phyloP scores from a whole-genome alignment of 2,797 vertebrate genomes.

The Potorous gilbertii region DNA sequence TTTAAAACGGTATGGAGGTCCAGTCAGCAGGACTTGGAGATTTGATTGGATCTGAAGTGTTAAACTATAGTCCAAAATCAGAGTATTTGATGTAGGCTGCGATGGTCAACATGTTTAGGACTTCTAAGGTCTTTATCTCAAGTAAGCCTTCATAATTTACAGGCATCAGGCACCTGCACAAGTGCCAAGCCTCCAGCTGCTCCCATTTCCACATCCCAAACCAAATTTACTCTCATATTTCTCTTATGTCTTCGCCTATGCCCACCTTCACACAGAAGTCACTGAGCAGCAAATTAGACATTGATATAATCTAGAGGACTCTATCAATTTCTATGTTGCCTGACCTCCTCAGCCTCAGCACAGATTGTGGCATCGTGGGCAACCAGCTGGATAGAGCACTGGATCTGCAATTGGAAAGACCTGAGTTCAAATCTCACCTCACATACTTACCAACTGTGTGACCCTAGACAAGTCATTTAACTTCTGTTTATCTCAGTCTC shows the following conservation, averaged over 20 bases:
- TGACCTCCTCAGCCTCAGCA: neutral
- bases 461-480: neutral
- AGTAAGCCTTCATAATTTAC: neutral
- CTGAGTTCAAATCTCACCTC: neutral
- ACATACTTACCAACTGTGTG: neutral
- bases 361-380: neutral
- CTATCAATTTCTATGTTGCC: neutral
- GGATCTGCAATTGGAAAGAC: neutral
- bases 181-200: neutral
- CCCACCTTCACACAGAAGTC: neutral
- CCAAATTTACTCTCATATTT: neutral
- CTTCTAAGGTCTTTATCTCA: neutral
- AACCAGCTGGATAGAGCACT: neutral
- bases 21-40: neutral
- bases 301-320: neutral
- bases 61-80: neutral
- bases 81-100: too few relatives aligned
- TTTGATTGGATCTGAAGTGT: neutral
- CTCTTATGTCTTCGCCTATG: neutral
- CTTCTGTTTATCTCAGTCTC: neutral
- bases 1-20: neutral
- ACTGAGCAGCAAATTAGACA: neutral
- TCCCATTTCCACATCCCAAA: neutral
- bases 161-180: neutral
- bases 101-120: neutral